Evolutionary conservation across 2,797 vertebrate species (phyloP), one percentile per base, ranked within the genome.

Genomic region (Mus spretus): DNA sequence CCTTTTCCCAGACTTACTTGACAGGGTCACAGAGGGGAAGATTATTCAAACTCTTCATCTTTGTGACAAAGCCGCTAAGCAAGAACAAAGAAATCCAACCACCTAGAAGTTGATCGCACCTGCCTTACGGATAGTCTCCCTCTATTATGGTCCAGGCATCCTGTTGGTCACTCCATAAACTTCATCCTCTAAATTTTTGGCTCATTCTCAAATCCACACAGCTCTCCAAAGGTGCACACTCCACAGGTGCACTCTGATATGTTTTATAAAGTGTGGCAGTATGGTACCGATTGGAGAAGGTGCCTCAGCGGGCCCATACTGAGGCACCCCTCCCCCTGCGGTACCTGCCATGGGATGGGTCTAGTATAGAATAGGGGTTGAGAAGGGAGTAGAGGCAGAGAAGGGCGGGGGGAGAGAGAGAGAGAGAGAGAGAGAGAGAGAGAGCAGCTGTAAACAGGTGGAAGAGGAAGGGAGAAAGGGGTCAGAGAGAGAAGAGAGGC

Each of bases 341-440:
- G 28, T 6, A 65, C 31, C 63, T 31, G 65, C 65, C 28, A 67
- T 34, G 31, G 65, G 65, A 15, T 6, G 13, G 65, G 4, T 67
- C 65, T 67, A 67, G 65, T 67, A 67, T 34, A 67, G 31, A 34
- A 67, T 67, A 28, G 47, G 47, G 6, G 9, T 50, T 50, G 9
- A 50, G 47, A 50, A 50, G 7, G 47, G 47, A 65, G 28, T 65
- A 65, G 26, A 65, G 63, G 63, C 28, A 24, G 59, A 61, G 20
- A 61, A 10, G 47, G 10, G 4, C 44, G 4, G 44, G 14, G 65
- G 31, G 13, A 14, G 31, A 14, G 65, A 65, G 13, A 34, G 65
- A 1, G 1, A 15, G 31, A 28, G 24, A 3, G 59, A 13, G 26
- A 15, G 65, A 15, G 28, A 15, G 13, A 9, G 12, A 12, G 1